Percentiles rank a stretch among this genome's conserved stretches.
Evolutionary conservation across 2,888 invertebrate genomes (phyloP).

Genomic region (Aporophyla lueneburgensis): DNA sequence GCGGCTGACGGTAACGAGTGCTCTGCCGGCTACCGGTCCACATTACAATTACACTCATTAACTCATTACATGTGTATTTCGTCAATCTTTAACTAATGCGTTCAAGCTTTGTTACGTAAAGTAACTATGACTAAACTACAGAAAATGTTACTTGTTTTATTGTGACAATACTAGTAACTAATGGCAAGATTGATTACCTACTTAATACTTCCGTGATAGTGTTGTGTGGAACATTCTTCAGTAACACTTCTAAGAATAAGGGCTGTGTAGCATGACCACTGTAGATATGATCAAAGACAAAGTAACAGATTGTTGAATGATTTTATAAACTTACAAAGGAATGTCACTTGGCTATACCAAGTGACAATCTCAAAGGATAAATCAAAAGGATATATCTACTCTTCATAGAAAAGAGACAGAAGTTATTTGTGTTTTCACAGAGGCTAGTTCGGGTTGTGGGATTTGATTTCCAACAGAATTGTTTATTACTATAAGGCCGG

Average conservation of each 20-base stretch:
- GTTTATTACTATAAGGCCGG: background rate
- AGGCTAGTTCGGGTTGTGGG: no score
- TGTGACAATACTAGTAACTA: conserved; percentile 42
- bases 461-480: background rate
- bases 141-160: conserved; percentile 55
- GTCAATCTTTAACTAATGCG: conserved; percentile 57
- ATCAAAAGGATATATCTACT: background rate
- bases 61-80: conserved; percentile 53
- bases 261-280: background rate
- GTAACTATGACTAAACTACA: conserved; percentile 48
- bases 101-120: conserved; percentile 54
- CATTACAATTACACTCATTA: conserved; percentile 58
- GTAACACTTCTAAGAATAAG: background rate
- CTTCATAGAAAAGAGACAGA: background rate
- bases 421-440: no score
- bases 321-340: background rate
- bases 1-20: conserved; percentile 25
- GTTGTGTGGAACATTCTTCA: conserved; percentile 16
- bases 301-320: background rate
- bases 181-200: conserved; percentile 34
- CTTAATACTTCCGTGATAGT: conserved; percentile 38
- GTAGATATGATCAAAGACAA: background rate
- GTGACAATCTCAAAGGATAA: no score
- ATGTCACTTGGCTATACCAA: no score
- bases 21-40: conserved; percentile 32